Evolutionary conservation across 2,888 invertebrate species (phyloP).

Genomic region (Mythimna loreyi): DNA sequence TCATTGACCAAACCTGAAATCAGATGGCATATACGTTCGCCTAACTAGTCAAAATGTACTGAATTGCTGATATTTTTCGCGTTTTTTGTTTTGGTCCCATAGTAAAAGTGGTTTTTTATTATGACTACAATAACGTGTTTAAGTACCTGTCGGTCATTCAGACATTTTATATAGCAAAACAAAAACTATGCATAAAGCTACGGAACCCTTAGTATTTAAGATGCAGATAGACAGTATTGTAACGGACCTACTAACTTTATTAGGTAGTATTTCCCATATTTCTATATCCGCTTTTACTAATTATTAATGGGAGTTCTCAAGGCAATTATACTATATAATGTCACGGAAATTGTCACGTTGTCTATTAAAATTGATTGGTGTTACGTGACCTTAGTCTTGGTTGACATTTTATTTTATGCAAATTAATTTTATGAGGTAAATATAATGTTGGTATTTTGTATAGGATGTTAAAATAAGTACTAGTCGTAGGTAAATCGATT

Average conservation of each 20-base stretch:
- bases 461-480: neutral
- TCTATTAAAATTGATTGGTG: conserved; percentile 14
- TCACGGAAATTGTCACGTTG: conserved; percentile 32
- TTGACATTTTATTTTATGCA: conserved; percentile 13
- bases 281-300: conserved; percentile 22
- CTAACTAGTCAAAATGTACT: too few relatives aligned
- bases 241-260: conserved; percentile 8
- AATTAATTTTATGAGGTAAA: conserved; percentile 16
- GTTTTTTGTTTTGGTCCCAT: too few relatives aligned
- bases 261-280: conserved; percentile 10
- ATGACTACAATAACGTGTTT: too few relatives aligned
- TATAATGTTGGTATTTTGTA: neutral
- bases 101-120: too few relatives aligned
- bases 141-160: too few relatives aligned
- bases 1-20: too few relatives aligned
- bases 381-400: neutral
- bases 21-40: too few relatives aligned
- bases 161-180: too few relatives aligned
- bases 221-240: neutral
- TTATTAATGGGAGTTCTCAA: conserved; percentile 14
- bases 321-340: neutral
- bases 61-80: too few relatives aligned
- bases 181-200: neutral
- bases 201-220: neutral
- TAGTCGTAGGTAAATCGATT: neutral